Base-by-base conservation (phyloP, 1,140 invertebrate genomes). In the Drosophila funebris region DNA sequence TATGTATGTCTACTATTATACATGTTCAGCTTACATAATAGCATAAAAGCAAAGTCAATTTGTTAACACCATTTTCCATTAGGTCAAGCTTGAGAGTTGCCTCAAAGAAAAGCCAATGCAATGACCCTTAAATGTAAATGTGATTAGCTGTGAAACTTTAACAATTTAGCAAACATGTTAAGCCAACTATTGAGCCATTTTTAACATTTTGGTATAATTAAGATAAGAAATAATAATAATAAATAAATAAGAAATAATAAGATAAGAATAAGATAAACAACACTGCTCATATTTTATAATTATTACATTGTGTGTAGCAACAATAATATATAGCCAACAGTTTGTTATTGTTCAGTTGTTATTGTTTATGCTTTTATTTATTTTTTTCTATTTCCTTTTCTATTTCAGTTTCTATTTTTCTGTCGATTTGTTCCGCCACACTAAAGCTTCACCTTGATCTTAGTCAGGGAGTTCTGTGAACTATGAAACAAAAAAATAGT, bases 381-480 rank as follows among this genome's bases (percentile, higher is more conserved):
- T 43, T 48, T 33, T 44, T 50, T 46, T 53, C 0, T 37, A 61
- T 48, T 37, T 61, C 11, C 24, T 52, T 52, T 20, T 16, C 14
- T 31, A 33, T 20, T 54, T 54, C 20, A 39, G 27, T 13, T 37
- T 18, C 18, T 54, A 14, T 36, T 63, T 41, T 31, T 31, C 31
- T 24, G 48, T 48, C 27, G 22, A 39, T 46, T 60, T 50, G 74
- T 82, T 82, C 74, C 79, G 79, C 79, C 74, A 82, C 62, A 81
- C 41, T 54, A 54, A 66, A 68, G 75, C 60, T 61, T 83, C 79
- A 83, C 80, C 80, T 83, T 83, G 80, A 83, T 83, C 80, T 83
- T 83, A 71, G 64, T 61, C 53, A 60, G 31, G 64, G 52, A 9
- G 48, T 31, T 52, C 27, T 31, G 27, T 5, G 22, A 48, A 61